phyloP scores from a whole-genome alignment of 1,140 invertebrate genomes.

The Yoshiicerus persimilis region DNA sequence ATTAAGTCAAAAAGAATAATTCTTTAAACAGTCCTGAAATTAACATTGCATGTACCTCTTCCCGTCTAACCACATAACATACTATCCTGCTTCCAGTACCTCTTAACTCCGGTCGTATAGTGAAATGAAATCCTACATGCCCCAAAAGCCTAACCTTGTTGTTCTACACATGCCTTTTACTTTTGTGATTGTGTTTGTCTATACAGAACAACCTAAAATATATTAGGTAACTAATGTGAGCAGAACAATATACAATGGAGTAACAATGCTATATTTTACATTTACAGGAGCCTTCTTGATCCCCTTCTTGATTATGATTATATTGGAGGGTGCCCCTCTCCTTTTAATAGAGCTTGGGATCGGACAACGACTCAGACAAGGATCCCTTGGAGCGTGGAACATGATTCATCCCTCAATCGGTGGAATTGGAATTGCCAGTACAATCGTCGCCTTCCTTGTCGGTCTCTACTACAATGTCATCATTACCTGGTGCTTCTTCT shows the following conservation, averaged over 20 bases:
- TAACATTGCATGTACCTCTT: too few species aligned
- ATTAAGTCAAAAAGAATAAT: too few species aligned
- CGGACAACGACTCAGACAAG: conserved; percentile 83
- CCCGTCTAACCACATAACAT: too few species aligned
- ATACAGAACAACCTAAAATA: too few species aligned
- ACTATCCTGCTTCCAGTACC: too few species aligned
- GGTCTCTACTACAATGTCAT: conserved; percentile 96
- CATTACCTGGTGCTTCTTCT: conserved; percentile 97
- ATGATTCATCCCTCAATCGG: conserved; percentile 89
- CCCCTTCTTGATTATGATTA: conserved; percentile 91
- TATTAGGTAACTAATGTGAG: background rate
- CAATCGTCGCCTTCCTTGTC: conserved; percentile 68
- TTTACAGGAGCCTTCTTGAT: conserved; percentile 90
- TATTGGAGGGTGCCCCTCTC: conserved; percentile 88
- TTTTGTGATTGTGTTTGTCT: too few species aligned
- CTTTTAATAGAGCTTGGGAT: conserved; percentile 93
- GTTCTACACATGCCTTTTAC: too few species aligned
- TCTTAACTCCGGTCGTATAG: too few species aligned
- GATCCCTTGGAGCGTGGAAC: conserved; percentile 90
- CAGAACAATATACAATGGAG: background rate
- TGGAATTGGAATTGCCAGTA: conserved; percentile 81
- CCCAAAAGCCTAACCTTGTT: too few species aligned
- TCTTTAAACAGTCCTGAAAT: too few species aligned
- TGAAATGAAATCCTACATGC: too few species aligned
- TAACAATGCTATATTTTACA: conserved; percentile 44